These are phyloP conservation scores for Grammomys dolichurus DNA, from an alignment of 2,113 vertebrate species.

Conservation along the genomic window DNA sequence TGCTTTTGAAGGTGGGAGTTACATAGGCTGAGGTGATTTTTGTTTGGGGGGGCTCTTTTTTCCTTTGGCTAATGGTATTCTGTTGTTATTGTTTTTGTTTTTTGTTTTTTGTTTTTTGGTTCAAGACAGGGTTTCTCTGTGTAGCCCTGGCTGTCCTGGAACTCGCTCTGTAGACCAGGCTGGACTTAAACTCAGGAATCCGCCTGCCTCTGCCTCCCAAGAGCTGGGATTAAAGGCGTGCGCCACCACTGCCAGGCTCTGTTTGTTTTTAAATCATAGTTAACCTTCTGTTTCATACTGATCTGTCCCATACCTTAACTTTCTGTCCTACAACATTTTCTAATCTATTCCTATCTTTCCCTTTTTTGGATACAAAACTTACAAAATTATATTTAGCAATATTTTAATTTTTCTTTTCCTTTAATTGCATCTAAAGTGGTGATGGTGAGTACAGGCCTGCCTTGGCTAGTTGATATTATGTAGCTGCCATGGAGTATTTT, in stretches of 20 bases:
- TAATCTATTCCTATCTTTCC: not conserved
- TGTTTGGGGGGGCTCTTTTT: too few relatives aligned
- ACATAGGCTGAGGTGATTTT: not conserved
- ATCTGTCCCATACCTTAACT: not conserved
- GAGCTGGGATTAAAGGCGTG: too few relatives aligned
- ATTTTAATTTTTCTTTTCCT: not conserved
- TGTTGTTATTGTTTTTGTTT: too few relatives aligned
- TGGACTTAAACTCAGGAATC: too few relatives aligned
- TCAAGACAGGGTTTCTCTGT: too few relatives aligned
- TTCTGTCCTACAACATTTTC: not conserved
- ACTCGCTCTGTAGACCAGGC: too few relatives aligned
- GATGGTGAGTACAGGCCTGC: not conserved
- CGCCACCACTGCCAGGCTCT: too few relatives aligned
- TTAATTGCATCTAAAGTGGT: not conserved
- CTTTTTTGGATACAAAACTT: not conserved
- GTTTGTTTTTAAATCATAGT: slow-evolving; percentile 24
- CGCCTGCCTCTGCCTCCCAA: too few relatives aligned
- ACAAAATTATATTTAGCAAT: not conserved
- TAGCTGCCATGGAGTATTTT: not conserved
- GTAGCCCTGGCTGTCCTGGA: too few relatives aligned
- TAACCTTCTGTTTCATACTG: not conserved
- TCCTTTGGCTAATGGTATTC: not conserved
- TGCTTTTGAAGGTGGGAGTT: not conserved
- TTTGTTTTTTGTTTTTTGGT: too few relatives aligned
- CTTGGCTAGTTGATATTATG: not conserved